A percentile compares a stretch with the other conserved stretches of the same genome.
Evolutionary conservation across 2,888 invertebrate species (phyloP).

Genomic region (Rutpela maculata): DNA sequence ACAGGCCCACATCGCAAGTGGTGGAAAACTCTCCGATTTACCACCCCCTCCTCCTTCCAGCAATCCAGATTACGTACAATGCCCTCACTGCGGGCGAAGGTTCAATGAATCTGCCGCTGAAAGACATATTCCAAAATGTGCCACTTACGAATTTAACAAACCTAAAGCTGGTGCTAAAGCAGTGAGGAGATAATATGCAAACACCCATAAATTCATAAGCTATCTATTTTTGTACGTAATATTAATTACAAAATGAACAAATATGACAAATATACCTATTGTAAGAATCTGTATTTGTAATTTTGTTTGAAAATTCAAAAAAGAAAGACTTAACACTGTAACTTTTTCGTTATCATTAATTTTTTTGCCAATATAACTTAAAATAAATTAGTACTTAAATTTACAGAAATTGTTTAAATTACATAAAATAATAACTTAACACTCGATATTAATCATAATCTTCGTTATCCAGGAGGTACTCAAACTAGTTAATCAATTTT

Average conservation of each 20-base stretch:
- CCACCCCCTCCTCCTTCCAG: constrained; percentile 93
- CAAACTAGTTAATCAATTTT: too few species aligned
- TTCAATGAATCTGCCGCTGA: constrained; percentile 92
- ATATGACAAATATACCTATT: background rate
- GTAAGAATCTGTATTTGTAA: background rate
- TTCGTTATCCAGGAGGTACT: too few species aligned
- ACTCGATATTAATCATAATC: too few species aligned
- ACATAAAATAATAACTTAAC: background rate
- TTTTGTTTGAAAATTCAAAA: background rate
- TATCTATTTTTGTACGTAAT: constrained; percentile 9
- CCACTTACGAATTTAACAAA: constrained; percentile 84
- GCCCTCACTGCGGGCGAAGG: constrained; percentile 88
- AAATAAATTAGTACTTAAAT: background rate
- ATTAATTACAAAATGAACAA: background rate
- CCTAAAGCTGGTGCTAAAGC: constrained; percentile 57
- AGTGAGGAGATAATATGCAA: constrained; percentile 13
- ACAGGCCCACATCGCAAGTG: constrained; percentile 86
- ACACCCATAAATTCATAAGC: background rate
- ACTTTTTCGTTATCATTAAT: background rate
- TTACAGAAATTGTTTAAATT: background rate
- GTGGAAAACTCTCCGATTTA: constrained; percentile 90
- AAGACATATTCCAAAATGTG: constrained; percentile 95
- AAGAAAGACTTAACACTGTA: background rate
- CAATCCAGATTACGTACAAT: constrained; percentile 92
- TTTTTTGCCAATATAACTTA: background rate